Evolutionary conservation across 2,797 vertebrate genomes (phyloP).

Genomic region (Sus cebifrons): DNA sequence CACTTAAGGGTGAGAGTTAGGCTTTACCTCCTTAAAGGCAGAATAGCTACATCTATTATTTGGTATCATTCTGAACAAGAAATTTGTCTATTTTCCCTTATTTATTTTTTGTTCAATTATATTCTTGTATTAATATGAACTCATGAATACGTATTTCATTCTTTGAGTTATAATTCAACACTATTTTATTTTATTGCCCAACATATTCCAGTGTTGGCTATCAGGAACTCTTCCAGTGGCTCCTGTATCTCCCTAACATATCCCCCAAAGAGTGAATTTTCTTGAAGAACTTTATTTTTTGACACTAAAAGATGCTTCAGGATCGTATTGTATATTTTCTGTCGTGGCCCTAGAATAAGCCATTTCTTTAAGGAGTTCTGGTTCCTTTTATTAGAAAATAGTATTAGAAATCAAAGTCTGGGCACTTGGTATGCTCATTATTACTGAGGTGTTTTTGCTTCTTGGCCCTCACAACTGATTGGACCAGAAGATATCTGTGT

Average conservation of each 20-base stretch:
- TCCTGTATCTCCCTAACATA: not conserved
- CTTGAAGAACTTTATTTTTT: not conserved
- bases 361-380: not conserved
- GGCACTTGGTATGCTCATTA: not conserved
- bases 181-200: not conserved
- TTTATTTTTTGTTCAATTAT: not conserved
- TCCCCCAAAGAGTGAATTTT: not conserved
- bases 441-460: not conserved
- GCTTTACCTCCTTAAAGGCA: not conserved
- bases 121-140: not conserved
- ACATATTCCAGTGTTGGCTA: not conserved
- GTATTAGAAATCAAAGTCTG: not conserved
- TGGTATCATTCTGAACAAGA: not conserved
- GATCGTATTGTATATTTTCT: not conserved
- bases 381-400: not conserved
- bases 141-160: not conserved
- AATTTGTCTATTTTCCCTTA: not conserved
- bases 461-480: not conserved
- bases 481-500: not conserved
- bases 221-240: not conserved
- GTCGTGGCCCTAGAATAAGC: not conserved
- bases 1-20: not conserved
- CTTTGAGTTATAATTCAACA: not conserved
- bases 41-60: not conserved
- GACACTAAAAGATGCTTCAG: not conserved